Evolutionary conservation across 2,113 vertebrate genomes (phyloP), one percentile per base, ranked within the genome.

Genomic region (Callorhinus ursinus): DNA sequence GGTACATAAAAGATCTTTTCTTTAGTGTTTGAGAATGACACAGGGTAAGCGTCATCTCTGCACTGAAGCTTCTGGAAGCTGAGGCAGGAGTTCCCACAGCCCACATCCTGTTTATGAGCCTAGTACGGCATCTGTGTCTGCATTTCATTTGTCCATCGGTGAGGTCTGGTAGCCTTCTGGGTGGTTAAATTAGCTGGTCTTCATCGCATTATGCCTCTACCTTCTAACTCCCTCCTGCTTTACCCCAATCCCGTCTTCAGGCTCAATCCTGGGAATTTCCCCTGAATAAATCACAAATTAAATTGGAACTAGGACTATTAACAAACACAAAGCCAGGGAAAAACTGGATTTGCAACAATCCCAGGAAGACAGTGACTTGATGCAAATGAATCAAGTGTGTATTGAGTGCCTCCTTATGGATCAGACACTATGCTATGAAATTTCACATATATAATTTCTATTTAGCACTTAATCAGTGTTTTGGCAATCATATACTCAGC

Each of bases 391-490:
- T 90, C 39, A 28, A 24, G 21, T 28, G 8, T 31, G 2, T 53
- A 46, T 65, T 59, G 14, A 86, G 22, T 86, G 36, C 7, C n/a
- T 92, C 53, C 22, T 85, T 90, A 24, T 21, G 26, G 24, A 53
- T 77, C 21, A 85, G 49, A 71, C 59, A 26, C 6, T 90, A 12
- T n/a, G 2, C 63, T 88, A 39, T 72, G 18, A 82, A 51, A 85
- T 83, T 90, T 88, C 72, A 84, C 55, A 69, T 51, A 67, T 5
- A 59, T 55, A 57, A 83, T 69, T 90, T 92, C 22, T 31, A 21
- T 57, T 85, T 67, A 91, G 19, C 59, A 69, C 72, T 87, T 81
- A 63, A 72, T 88, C 72, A 88, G 12, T 84, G 13, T 67, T 95
- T 87, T 39, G 79, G 21, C 55, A 57, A 94, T 83, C 36, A 63